Base-by-base conservation (phyloP, 2,888 invertebrate species). In the Megaustenia siamemsis region DNA sequence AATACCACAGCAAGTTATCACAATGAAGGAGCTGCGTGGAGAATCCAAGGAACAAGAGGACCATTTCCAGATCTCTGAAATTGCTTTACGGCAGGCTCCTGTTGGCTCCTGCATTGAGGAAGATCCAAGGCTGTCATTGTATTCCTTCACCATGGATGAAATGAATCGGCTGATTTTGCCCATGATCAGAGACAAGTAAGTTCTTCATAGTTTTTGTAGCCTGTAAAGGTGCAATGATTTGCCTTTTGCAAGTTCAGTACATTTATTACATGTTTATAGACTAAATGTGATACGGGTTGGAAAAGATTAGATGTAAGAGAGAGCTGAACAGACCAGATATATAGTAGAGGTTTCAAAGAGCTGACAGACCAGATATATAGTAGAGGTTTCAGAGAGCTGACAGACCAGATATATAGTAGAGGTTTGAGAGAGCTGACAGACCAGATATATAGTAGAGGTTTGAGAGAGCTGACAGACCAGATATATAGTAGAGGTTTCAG, bases 131-230 rank as follows among this genome's bases (percentile, higher is more conserved):
- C 95, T 99, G 66, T 96, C 97, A 1, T 95, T 99, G 87, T 99
- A 97, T 94, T 97, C 97, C 77, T 99, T 98, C 94, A 98, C 98
- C 0, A 96, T 97, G 56, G 99, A 99, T 95, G 97, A 98, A 0
- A 97, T 99, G 93, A 97, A 97, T 92, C 96, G 99, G 96, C 95
- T 99, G 35, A 95, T 99, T 60, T 94, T 99, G 83, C 99, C 99
- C 0, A 99, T 99, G 99, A 96, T 99, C 89, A 96, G 97, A 92
- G 97, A 97, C 92, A 97, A 97, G 98, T 98, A 94, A 94, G 94
- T 88, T 4, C 1, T 24, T 71, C 10, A 43, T n/a, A n/a, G n/a
- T n/a, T n/a, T n/a, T n/a, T n/a, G 4, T 24, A 56, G 56, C n/a
- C n/a, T 28, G 12, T 56, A 18, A n/a, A 15, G 24, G 21, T 53